Evolutionary conservation across 2,888 invertebrate species (phyloP).

Genomic region (Cryptophagus acutangulus): DNA sequence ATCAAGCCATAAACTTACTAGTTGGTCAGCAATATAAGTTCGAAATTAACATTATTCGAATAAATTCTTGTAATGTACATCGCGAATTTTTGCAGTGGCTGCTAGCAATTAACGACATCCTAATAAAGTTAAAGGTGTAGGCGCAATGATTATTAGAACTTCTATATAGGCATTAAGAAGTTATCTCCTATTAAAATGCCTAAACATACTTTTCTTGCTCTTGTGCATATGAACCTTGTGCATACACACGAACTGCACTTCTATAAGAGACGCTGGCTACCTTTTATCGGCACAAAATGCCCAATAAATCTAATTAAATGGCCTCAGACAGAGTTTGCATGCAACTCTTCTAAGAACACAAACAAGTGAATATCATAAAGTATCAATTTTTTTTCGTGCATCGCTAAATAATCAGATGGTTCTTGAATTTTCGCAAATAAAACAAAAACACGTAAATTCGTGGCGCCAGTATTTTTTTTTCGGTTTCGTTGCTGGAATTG

Average conservation of each 20-base stretch:
- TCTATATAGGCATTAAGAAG: slow-evolving; percentile 3
- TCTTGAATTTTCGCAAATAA: no score
- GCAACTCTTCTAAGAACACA: slow-evolving; percentile 32
- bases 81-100: no score
- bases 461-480: no score
- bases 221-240: slow-evolving; percentile 5
- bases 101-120: not conserved
- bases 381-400: slow-evolving; percentile 27
- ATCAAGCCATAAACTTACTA: no score
- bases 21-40: no score
- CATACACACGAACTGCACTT: slow-evolving; percentile 5
- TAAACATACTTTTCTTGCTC: no score
- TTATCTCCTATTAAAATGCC: slow-evolving; percentile 15
- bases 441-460: no score
- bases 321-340: slow-evolving; percentile 27
- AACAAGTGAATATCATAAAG: slow-evolving; percentile 33
- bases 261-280: slow-evolving; percentile 8
- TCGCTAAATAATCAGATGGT: slow-evolving; percentile 25
- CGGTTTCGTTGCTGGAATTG: no score
- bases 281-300: slow-evolving; percentile 27
- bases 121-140: slow-evolving; percentile 3
- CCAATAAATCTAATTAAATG: slow-evolving; percentile 40
- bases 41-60: no score
- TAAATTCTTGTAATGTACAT: no score
- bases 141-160: slow-evolving; percentile 4